Percentiles rank a stretch among this genome's conserved stretches.
phyloP scores from a whole-genome alignment of 2,888 invertebrate genomes.

The Coecobrya sp. region DNA sequence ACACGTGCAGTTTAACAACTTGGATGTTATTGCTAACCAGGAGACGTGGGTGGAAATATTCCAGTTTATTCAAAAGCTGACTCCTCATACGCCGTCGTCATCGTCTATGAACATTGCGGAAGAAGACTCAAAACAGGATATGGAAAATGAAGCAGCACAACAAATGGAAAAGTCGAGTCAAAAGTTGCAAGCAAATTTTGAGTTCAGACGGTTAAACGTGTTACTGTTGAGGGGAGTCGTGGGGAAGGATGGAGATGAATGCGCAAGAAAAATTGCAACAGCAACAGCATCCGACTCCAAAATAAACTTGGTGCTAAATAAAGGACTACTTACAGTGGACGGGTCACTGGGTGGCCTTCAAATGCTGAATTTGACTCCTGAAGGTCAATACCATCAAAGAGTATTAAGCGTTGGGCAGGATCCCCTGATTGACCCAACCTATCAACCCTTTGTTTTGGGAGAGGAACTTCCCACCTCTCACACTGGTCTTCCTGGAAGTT shows the following conservation, averaged over 20 bases:
- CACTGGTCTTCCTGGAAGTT: constrained; percentile 30
- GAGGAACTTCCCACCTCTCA: constrained; percentile 40
- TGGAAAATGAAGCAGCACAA: background rate
- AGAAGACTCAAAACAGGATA: constrained; percentile 18
- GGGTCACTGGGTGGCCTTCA: constrained; percentile 98
- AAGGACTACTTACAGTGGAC: constrained; percentile 90
- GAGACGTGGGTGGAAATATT: constrained; percentile 97
- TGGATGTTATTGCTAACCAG: constrained; percentile 98
- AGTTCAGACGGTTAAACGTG: constrained; percentile 97
- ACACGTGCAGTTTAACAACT: constrained; percentile 96
- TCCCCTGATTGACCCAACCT: constrained; percentile 89
- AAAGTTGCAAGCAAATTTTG: constrained; percentile 95
- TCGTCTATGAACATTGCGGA: background rate
- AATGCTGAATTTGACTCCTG: constrained; percentile 94
- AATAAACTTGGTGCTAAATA: constrained; percentile 88
- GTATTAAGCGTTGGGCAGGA: constrained; percentile 94
- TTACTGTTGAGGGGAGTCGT: constrained; percentile 94
- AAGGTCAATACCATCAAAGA: constrained; percentile 94
- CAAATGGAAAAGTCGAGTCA: constrained; percentile 46
- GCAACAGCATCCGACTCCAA: constrained; percentile 96
- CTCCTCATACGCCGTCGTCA: constrained; percentile 40
- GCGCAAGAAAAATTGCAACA: constrained; percentile 96
- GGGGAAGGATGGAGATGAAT: constrained; percentile 91
- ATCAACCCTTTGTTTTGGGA: constrained; percentile 80
- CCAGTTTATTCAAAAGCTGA: constrained; percentile 84